A percentile compares a stretch with the other conserved stretches of the same genome.
Conservation (phyloP, 2,113 vertebrate species). For the Numida meleagris region DNA sequence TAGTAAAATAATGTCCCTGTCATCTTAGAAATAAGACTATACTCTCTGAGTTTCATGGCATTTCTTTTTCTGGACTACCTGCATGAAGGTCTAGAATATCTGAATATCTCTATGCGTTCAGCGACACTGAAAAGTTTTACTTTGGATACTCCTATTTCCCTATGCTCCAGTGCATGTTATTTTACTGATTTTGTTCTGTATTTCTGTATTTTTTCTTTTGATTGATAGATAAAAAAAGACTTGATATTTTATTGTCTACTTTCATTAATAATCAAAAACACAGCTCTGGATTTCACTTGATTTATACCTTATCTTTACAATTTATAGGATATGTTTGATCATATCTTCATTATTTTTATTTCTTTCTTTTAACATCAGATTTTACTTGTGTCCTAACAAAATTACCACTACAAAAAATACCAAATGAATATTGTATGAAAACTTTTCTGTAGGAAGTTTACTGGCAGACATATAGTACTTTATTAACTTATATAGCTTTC, state of each 20-base stretch:
- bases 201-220: neutral
- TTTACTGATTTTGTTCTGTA: neutral
- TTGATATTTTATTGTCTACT: neutral
- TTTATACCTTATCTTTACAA: neutral
- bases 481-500: neutral
- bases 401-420: neutral
- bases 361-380: neutral
- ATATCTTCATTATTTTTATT: neutral
- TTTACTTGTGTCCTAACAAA: neutral
- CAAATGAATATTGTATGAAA: neutral
- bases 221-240: neutral
- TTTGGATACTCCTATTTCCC: neutral
- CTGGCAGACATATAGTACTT: neutral
- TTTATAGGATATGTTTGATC: neutral
- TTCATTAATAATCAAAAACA: neutral
- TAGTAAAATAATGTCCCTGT: neutral
- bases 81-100: fast-evolving
- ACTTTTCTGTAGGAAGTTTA: neutral
- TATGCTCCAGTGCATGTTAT: neutral
- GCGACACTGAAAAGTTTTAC: neutral
- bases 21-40: neutral
- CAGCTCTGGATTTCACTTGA: neutral
- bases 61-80: neutral
- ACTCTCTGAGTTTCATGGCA: neutral
- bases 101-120: neutral